These are phyloP conservation scores for Margaritifera margaritifera DNA, from an alignment of 2,888 invertebrate genomes.

Conservation along the genomic window DNA sequence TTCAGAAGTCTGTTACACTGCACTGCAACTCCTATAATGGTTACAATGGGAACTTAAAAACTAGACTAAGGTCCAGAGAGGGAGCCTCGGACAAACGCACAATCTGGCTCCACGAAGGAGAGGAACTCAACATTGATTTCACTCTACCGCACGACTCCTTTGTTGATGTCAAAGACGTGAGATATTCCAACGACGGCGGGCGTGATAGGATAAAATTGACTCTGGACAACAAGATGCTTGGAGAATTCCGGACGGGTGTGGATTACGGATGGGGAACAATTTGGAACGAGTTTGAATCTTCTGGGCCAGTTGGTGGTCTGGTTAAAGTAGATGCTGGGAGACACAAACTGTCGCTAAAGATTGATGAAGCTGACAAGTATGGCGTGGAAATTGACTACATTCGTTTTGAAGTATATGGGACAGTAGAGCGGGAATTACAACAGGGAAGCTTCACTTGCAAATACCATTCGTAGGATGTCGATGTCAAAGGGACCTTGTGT, in stretches of 20 bases:
- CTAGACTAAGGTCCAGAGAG: conserved; percentile 26
- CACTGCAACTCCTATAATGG: conserved; percentile 1
- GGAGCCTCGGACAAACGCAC: conserved; percentile 33
- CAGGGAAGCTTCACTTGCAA: conserved; percentile 28
- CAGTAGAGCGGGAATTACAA: conserved; percentile 12
- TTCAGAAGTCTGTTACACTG: no score
- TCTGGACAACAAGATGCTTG: conserved; percentile 25
- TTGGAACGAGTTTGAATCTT: conserved; percentile 38
- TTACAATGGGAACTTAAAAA: conserved; percentile 23
- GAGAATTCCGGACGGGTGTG: conserved; percentile 23
- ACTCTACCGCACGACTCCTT: conserved; percentile 15
- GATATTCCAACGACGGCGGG: conserved; percentile 41
- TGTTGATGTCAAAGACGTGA: conserved; percentile 31
- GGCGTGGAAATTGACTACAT: conserved; percentile 45
- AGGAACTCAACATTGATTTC: conserved; percentile 36
- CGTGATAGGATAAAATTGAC: conserved; percentile 21
- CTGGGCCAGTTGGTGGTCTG: conserved; percentile 28
- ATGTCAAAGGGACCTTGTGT: no score
- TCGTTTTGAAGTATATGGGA: conserved; percentile 32
- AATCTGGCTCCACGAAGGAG: conserved; percentile 36
- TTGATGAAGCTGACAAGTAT: conserved; percentile 30
- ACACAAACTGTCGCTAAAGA: conserved; percentile 24
- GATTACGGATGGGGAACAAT: conserved; percentile 29
- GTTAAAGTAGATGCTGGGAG: conserved; percentile 19
- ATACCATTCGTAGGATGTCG: no score